phyloP scores from a whole-genome alignment of 2,888 invertebrate genomes.

The Plusia festucae region DNA sequence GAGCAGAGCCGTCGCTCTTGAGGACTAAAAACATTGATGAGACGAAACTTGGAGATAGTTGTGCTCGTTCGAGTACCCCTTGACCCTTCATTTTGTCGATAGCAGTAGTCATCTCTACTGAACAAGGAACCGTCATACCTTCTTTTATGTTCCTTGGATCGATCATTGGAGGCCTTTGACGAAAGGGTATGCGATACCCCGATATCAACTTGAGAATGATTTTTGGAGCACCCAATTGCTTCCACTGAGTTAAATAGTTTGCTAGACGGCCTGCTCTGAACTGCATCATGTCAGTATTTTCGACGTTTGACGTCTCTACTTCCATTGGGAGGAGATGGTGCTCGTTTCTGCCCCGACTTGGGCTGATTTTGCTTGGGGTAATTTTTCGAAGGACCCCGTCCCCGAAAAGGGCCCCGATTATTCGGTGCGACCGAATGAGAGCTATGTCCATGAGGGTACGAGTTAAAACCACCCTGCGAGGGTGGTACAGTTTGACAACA shows the following conservation, averaged over 20 bases:
- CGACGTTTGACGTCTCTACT: too few relatives aligned
- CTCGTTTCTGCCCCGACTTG: too few relatives aligned
- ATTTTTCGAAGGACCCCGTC: background rate
- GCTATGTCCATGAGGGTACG: background rate
- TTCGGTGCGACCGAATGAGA: constrained; percentile 9
- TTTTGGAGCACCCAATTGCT: too few relatives aligned
- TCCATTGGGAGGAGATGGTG: too few relatives aligned
- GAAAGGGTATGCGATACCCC: background rate
- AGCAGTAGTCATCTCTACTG: background rate
- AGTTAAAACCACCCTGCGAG: background rate
- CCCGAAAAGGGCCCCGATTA: background rate
- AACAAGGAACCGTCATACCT: background rate
- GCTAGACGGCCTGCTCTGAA: too few relatives aligned
- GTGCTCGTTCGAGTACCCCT: background rate
- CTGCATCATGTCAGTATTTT: too few relatives aligned
- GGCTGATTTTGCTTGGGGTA: too few relatives aligned
- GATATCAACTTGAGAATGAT: too few relatives aligned
- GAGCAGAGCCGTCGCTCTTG: background rate
- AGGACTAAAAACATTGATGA: constrained; percentile 5
- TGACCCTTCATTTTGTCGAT: background rate
- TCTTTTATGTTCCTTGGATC: background rate
- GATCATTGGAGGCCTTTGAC: background rate
- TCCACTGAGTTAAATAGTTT: too few relatives aligned
- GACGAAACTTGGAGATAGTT: background rate
- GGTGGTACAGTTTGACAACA: background rate